Conservation (phyloP, 2,888 invertebrate genomes). For the Drosophila algonquin region DNA sequence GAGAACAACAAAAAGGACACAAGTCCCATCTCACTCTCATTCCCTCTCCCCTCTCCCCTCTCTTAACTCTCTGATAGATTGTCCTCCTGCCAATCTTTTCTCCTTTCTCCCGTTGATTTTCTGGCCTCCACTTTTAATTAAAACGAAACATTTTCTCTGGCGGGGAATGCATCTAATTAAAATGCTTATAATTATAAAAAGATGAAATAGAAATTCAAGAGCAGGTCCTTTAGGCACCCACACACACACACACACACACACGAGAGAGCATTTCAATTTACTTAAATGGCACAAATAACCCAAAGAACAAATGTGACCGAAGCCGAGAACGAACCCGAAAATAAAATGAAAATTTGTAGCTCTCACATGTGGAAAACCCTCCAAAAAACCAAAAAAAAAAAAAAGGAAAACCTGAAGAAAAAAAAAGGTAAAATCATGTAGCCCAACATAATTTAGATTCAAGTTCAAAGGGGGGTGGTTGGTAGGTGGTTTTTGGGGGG, state of each 20-base stretch:
- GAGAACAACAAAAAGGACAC: constrained; percentile 20
- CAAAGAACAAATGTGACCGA: constrained; percentile 46
- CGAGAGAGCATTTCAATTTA: constrained; percentile 57
- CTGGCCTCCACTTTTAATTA: constrained; percentile 61
- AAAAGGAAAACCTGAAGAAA: constrained; percentile 5
- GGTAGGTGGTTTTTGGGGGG: neutral
- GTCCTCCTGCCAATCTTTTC: constrained; percentile 12
- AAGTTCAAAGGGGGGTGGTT: constrained; percentile 14
- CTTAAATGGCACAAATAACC: constrained; percentile 47
- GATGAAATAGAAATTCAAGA: constrained; percentile 43
- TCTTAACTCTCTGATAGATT: constrained; percentile 16
- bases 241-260: constrained; percentile 9
- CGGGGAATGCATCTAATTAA: constrained; percentile 12
- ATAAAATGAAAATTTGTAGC: constrained; percentile 41
- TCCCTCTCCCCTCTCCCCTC: neutral
- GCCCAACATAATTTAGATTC: constrained; percentile 50
- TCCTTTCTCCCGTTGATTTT: constrained; percentile 11
- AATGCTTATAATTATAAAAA: constrained; percentile 47
- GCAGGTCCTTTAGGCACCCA: constrained; percentile 9
- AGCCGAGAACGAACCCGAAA: neutral
- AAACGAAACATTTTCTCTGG: constrained; percentile 41
- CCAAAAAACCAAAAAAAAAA: constrained; percentile 1
- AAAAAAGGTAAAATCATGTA: constrained; percentile 33
- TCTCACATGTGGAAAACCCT: constrained; percentile 22
- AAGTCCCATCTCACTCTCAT: constrained; percentile 2